A percentile compares a stretch with the other conserved stretches of the same genome.
Conservation (phyloP, 2,888 invertebrate genomes). For the Napeogenes inachia region DNA sequence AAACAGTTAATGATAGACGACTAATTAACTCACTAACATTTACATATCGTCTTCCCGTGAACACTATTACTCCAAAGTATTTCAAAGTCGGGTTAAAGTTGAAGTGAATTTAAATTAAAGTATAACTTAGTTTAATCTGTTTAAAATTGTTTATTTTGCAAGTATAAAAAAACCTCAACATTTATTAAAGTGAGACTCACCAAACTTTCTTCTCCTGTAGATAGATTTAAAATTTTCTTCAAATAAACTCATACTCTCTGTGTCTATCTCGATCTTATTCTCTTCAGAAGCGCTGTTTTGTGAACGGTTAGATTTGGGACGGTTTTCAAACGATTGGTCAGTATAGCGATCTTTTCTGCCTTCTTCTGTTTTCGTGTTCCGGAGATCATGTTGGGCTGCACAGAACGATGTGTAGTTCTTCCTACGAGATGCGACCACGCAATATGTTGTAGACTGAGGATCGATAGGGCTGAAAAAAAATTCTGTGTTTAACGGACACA, state of each 20-base stretch:
- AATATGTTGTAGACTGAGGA: conserved; percentile 66
- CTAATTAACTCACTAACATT: no score
- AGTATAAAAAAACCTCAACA: no score
- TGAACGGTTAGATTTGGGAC: conserved; percentile 23
- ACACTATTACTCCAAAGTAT: no score
- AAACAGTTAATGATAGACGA: no score
- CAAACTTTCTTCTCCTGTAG: conserved; percentile 60
- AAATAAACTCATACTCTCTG: conserved; percentile 48
- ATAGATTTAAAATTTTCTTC: conserved; percentile 54
- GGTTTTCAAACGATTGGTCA: conserved; percentile 33
- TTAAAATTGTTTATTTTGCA: no score
- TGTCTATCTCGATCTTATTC: conserved; percentile 50
- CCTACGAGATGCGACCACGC: conserved; percentile 63
- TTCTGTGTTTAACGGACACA: no score
- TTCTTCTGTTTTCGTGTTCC: conserved; percentile 41
- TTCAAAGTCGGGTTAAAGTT: no score
- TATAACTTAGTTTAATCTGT: no score
- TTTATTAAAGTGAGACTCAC: conserved; percentile 42
- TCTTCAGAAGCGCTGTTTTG: conserved; percentile 35
- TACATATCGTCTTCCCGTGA: no score
- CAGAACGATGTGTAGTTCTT: conserved; percentile 69
- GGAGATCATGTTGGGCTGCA: conserved; percentile 60
- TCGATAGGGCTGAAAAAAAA: conserved; percentile 61
- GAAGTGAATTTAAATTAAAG: no score
- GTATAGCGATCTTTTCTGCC: conserved; percentile 37